phyloP scores from a whole-genome alignment of 2,888 invertebrate genomes.

The Noctuana brunneofusca region DNA sequence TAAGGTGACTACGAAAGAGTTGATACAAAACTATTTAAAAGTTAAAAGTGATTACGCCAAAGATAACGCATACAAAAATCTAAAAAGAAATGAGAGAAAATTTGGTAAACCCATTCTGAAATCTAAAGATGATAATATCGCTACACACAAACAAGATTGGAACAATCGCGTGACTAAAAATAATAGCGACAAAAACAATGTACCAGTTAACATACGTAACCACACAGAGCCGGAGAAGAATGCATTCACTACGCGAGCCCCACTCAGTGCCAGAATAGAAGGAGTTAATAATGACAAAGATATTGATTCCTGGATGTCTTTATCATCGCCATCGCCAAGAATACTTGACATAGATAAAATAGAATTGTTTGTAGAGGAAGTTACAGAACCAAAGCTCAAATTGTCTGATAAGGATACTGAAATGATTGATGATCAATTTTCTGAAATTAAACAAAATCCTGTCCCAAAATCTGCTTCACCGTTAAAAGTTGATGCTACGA shows the following conservation, averaged over 20 bases:
- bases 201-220: constrained; percentile 46
- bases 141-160: constrained; percentile 61
- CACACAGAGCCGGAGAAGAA: constrained; percentile 60
- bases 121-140: constrained; percentile 46
- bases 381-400: constrained; percentile 37
- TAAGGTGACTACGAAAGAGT: constrained; percentile 72
- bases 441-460: not conserved
- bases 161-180: constrained; percentile 58
- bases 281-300: constrained; percentile 74
- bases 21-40: constrained; percentile 75
- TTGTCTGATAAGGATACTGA: constrained; percentile 37
- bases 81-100: constrained; percentile 61
- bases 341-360: constrained; percentile 51
- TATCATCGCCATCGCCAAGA: constrained; percentile 69
- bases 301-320: constrained; percentile 78
- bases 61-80: constrained; percentile 48
- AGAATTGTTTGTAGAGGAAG: constrained; percentile 39
- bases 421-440: constrained; percentile 28
- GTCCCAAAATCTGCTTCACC: constrained; percentile 20
- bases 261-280: constrained; percentile 70
- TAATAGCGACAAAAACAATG: constrained; percentile 45
- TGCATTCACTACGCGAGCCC: constrained; percentile 53
- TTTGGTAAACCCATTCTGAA: constrained; percentile 50
- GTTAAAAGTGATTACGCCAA: constrained; percentile 66
- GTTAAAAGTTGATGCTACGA: constrained; percentile 35